Conservation (phyloP, 2,888 invertebrate genomes). For the Xylota segnis region DNA sequence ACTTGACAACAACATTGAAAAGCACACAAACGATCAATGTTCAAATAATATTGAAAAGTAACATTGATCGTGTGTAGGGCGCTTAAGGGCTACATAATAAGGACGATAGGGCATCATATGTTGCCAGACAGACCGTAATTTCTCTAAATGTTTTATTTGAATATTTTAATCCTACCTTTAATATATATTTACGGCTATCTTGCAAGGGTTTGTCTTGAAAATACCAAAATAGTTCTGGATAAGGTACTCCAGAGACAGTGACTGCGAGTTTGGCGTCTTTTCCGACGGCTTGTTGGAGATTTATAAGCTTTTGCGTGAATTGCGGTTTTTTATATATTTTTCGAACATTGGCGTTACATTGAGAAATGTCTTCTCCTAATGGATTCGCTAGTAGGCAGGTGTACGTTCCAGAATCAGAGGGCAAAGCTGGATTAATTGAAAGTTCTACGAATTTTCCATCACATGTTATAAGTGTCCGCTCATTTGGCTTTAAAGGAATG, state of each 20-base stretch:
- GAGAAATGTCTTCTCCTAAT: conserved; percentile 89
- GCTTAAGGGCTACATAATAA: no score
- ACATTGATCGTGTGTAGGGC: no score
- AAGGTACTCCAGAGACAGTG: conserved; percentile 91
- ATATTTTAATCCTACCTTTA: conserved; percentile 83
- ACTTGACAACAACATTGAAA: no score
- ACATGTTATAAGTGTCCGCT: conserved; percentile 90
- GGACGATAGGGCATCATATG: no score
- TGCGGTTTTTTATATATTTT: conserved; percentile 92
- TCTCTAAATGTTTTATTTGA: not conserved
- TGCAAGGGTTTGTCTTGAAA: conserved; percentile 91
- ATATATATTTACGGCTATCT: conserved; percentile 89
- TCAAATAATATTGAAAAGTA: no score
- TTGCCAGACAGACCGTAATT: no score
- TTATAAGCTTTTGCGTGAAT: conserved; percentile 89
- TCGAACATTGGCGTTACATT: conserved; percentile 90
- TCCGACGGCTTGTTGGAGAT: conserved; percentile 89
- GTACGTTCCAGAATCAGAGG: conserved; percentile 92
- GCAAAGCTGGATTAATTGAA: conserved; percentile 89
- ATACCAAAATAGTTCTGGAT: conserved; percentile 94
- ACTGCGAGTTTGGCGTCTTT: conserved; percentile 94
- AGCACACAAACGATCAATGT: no score
- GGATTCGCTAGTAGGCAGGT: conserved; percentile 91
- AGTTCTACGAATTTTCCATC: conserved; percentile 93
- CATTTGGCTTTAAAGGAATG: conserved; percentile 87